Evolutionary conservation across 2,113 vertebrate genomes (phyloP).

Genomic region (Shinisaurus crocodilurus): DNA sequence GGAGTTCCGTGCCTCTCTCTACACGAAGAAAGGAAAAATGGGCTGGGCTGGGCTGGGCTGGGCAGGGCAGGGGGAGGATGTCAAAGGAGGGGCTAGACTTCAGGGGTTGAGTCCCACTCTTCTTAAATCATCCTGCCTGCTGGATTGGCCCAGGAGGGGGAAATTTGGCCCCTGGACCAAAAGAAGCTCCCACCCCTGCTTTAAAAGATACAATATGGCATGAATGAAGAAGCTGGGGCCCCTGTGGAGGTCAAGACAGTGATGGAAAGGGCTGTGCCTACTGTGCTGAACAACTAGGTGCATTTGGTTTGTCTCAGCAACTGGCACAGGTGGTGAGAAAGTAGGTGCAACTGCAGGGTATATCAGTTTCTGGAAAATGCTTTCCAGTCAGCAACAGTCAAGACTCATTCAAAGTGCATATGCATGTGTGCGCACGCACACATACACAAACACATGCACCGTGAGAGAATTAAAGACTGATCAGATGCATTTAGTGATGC

Average conservation of each 20-base stretch:
- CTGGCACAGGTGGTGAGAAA: neutral
- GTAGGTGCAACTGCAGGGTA: neutral
- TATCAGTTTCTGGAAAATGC: neutral
- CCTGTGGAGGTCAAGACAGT: neutral
- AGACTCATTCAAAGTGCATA: neutral
- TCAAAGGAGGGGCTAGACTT: too few species aligned
- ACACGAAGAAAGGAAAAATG: too few species aligned
- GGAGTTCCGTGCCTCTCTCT: too few species aligned
- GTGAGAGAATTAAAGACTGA: neutral
- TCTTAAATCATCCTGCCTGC: too few species aligned
- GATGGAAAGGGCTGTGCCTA: neutral
- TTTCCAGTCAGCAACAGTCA: neutral
- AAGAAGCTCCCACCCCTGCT: too few species aligned
- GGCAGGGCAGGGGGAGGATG: too few species aligned
- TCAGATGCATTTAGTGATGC: constrained; percentile 2
- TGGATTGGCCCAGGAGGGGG: too few species aligned
- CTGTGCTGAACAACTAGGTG: neutral
- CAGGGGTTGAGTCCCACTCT: too few species aligned
- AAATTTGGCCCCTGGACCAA: too few species aligned
- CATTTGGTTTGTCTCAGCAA: neutral
- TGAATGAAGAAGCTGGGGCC: neutral
- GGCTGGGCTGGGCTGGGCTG: too few species aligned
- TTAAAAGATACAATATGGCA: neutral
- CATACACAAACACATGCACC: neutral
- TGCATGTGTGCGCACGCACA: neutral